Evolutionary conservation across 2,888 invertebrate genomes (phyloP).

Genomic region (Atrina japonica): DNA sequence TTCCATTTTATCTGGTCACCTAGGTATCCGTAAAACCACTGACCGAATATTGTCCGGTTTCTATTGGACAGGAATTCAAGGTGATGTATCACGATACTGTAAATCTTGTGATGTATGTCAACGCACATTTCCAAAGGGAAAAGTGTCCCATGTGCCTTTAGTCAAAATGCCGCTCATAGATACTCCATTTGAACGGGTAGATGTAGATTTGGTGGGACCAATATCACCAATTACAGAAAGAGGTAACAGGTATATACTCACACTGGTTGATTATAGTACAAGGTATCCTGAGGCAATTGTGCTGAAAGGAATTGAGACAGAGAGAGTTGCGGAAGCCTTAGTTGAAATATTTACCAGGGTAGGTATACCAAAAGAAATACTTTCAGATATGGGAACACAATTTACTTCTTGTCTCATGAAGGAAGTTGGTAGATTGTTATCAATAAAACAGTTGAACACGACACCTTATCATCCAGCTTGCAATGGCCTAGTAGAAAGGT

Average conservation of each 20-base stretch:
- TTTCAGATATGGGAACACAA: constrained; percentile 37
- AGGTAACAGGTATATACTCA: neutral
- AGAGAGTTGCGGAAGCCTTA: constrained; percentile 9
- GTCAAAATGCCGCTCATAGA: constrained; percentile 52
- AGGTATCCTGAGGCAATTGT: constrained; percentile 19
- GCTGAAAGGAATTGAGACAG: constrained; percentile 20
- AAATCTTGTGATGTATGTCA: constrained; percentile 42
- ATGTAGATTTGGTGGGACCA: constrained; percentile 49
- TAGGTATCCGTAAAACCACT: constrained; percentile 38
- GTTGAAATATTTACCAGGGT: no score
- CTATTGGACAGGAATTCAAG: constrained; percentile 47
- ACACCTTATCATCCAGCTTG: constrained; percentile 51
- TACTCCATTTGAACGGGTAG: constrained; percentile 46
- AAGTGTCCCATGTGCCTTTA: constrained; percentile 38
- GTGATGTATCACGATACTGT: constrained; percentile 41
- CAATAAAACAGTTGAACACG: constrained; percentile 42
- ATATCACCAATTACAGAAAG: constrained; percentile 28
- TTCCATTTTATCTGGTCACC: constrained; percentile 41
- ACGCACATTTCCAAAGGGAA: constrained; percentile 41
- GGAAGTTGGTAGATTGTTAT: constrained; percentile 43
- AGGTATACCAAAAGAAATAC: no score
- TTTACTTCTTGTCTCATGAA: constrained; percentile 53
- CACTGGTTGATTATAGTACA: constrained; percentile 9
- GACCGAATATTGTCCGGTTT: constrained; percentile 42
- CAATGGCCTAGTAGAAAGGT: constrained; percentile 49